A percentile compares a stretch with the other conserved stretches of the same genome.
Conservation (phyloP, 2,797 vertebrate genomes). For the Gallirallus australis region DNA sequence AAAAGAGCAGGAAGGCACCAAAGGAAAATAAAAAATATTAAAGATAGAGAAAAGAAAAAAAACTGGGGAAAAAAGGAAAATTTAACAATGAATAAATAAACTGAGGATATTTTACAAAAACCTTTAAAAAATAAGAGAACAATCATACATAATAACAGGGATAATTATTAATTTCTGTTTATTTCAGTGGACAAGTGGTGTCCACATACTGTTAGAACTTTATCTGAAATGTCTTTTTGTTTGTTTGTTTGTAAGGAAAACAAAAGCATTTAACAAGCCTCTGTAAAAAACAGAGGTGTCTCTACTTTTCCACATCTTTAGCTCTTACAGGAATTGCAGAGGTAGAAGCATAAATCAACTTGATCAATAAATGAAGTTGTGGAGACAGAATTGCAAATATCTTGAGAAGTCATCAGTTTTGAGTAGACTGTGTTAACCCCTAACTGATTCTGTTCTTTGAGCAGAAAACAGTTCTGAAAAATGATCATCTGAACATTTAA, state of each 20-base stretch:
- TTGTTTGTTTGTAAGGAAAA: not conserved
- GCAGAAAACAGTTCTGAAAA: not conserved
- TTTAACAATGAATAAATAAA: not conserved
- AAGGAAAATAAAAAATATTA: not conserved
- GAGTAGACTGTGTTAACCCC: not conserved
- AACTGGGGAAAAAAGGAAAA: not conserved
- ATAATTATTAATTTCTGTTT: not conserved
- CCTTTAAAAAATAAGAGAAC: not conserved
- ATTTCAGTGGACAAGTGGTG: not conserved
- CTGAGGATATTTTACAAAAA: not conserved
- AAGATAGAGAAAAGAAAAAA: not conserved
- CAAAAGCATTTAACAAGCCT: not conserved
- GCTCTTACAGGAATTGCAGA: not conserved
- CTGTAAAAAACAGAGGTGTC: not conserved
- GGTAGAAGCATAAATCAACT: not conserved
- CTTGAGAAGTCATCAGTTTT: not conserved
- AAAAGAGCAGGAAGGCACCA: not conserved
- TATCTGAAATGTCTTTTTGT: not conserved
- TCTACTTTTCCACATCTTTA: not conserved
- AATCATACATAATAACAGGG: fast-evolving
- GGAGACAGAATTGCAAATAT: not conserved
- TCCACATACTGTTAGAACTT: not conserved
- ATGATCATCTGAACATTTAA: not conserved
- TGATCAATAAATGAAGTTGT: not conserved
- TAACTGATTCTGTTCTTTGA: not conserved